Conservation (phyloP, 2,797 vertebrate genomes). For the Crenuchus spilurus region DNA sequence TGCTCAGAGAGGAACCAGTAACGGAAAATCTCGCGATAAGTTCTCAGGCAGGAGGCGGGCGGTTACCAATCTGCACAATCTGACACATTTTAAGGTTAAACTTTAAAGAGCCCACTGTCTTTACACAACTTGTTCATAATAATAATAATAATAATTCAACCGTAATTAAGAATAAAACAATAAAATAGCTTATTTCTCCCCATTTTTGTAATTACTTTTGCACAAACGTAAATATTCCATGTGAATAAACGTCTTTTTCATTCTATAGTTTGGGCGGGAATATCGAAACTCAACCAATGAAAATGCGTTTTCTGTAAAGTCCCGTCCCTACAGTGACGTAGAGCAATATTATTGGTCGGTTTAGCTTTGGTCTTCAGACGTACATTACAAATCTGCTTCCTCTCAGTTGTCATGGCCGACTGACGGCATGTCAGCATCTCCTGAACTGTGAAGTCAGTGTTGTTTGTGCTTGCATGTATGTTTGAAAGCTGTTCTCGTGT, state of each 20-base stretch:
- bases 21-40: slow-evolving; percentile 19
- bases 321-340: not conserved
- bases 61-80: not conserved
- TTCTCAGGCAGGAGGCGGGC: not conserved
- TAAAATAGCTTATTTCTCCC: too few relatives aligned
- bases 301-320: not conserved
- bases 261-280: not conserved
- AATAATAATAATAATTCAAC: too few relatives aligned
- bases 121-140: too few relatives aligned
- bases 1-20: not conserved
- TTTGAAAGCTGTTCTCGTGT: too few relatives aligned
- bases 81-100: too few relatives aligned
- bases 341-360: not conserved
- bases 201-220: too few relatives aligned
- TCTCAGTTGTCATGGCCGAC: slow-evolving; percentile 12
- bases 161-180: too few relatives aligned
- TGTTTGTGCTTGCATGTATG: slow-evolving; percentile 3
- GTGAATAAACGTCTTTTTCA: too few relatives aligned
- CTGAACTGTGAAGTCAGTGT: not conserved
- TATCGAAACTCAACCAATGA: not conserved
- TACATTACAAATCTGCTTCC: not conserved
- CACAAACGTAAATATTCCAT: too few relatives aligned
- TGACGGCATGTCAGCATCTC: not conserved
- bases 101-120: too few relatives aligned
- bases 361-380: not conserved